Evolutionary conservation across 2,113 vertebrate genomes (phyloP).

Genomic region (Sula dactylatra): DNA sequence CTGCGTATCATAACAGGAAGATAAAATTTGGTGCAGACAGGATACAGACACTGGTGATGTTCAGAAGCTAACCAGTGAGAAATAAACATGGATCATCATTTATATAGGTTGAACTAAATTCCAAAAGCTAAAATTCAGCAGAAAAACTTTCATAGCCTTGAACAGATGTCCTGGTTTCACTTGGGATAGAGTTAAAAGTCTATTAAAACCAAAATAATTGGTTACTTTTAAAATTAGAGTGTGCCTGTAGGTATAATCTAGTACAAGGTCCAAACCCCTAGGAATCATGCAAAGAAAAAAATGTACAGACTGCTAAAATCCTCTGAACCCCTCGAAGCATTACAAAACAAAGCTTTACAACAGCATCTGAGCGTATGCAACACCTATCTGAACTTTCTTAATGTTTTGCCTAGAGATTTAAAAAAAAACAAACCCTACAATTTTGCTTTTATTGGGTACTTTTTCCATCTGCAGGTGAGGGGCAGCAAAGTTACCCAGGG

Average conservation of each 20-base stretch:
- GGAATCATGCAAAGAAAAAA: not conserved
- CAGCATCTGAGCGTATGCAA: not conserved
- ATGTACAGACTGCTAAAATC: not conserved
- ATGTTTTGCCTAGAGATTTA: not conserved
- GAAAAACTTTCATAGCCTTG: not conserved
- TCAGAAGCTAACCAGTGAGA: not conserved
- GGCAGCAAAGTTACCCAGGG: not conserved
- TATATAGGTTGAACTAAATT: not conserved
- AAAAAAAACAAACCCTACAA: not conserved
- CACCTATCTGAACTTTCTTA: not conserved
- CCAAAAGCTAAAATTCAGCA: not conserved
- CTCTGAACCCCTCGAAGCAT: not conserved
- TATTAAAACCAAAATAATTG: constrained; percentile 15
- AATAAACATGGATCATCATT: not conserved
- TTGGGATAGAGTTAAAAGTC: not conserved
- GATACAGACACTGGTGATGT: not conserved
- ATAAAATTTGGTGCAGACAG: not conserved
- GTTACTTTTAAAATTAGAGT: not conserved
- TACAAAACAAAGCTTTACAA: not conserved
- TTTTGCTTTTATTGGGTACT: not conserved
- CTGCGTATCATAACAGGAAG: not conserved
- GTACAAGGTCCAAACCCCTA: not conserved
- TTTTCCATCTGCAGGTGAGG: not conserved
- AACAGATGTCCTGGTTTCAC: not conserved
- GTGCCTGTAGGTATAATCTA: not conserved